These are phyloP conservation scores for Riparia riparia DNA, from an alignment of 2,113 vertebrate genomes.

Conservation along the genomic window DNA sequence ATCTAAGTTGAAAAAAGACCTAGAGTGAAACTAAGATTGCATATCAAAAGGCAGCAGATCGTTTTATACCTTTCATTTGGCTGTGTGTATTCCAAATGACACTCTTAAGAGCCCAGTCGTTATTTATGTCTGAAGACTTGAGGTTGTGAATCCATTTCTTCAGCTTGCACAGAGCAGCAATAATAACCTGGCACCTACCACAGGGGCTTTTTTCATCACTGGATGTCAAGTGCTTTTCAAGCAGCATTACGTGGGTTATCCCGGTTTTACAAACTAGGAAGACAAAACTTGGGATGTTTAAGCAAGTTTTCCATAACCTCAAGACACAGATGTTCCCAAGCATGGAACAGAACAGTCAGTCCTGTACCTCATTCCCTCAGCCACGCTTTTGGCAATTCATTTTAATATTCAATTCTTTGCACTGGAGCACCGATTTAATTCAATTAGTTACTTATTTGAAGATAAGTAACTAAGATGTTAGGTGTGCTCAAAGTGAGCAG, in stretches of 20 bases:
- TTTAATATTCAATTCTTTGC: background rate
- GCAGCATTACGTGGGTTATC: background rate
- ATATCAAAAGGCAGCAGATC: background rate
- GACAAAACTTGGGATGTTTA: background rate
- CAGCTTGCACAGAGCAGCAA: background rate
- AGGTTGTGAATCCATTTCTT: background rate
- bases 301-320: background rate
- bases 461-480: background rate
- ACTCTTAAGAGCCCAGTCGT: background rate
- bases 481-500: background rate
- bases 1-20: background rate
- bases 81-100: background rate
- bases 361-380: background rate
- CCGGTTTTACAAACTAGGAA: background rate
- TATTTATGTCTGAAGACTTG: background rate
- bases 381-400: background rate
- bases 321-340: background rate
- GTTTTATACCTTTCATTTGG: background rate
- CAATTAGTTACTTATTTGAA: background rate
- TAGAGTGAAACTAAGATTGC: background rate
- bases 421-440: background rate
- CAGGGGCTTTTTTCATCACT: background rate
- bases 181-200: background rate
- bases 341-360: background rate
- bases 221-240: background rate